Evolutionary conservation across 2,888 invertebrate species (phyloP), one percentile per base, ranked within the genome.

Genomic region (Miltochrista miniata): DNA sequence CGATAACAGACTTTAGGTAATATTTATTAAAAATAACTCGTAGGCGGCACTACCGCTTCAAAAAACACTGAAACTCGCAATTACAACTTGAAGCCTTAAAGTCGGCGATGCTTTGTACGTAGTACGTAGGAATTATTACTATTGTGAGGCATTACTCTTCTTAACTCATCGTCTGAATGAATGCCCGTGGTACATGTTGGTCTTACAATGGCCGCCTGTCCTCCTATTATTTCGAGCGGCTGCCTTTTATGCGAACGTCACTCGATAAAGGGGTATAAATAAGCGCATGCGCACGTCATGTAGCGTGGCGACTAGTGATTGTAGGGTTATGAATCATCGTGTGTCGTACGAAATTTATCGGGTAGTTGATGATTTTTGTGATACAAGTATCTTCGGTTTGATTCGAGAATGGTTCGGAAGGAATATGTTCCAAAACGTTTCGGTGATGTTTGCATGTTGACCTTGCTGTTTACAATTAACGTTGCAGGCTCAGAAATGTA

Each of bases 141-240:
- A 78, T 79, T 79, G 81, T 76, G 70, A 70, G 60, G 72, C 81
- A 82, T 79, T 83, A 82, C 72, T 74, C 79, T 72, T 79, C 80
- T 76, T 76, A 74, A 76, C 64, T 74, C 74, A 76, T 77, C 79
- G 78, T 69, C 53, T 72, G 76, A 76, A 85, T 84, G 86, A 84
- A 85, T 85, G 81, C 78, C 70, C 70, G 55, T 64, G 56, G 68
- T 73, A 75, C 74, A 79, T 75, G 76, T 68, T 71, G 68, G 64
- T 63, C 59, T 64, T 79, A 84, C 84, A 84, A 84, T 81, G 74
- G 73, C 72, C 62, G 76, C 57, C 74, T 80, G 84, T 83, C 81
- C 78, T 79, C 76, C 83, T 85, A 84, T 84, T 84, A 85, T 81
- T 83, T 80, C 79, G 72, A 72, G 80, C 83, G 83, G 84, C 80